Conservation (phyloP, 2,797 vertebrate genomes). For the Takifugu ocellatus region DNA sequence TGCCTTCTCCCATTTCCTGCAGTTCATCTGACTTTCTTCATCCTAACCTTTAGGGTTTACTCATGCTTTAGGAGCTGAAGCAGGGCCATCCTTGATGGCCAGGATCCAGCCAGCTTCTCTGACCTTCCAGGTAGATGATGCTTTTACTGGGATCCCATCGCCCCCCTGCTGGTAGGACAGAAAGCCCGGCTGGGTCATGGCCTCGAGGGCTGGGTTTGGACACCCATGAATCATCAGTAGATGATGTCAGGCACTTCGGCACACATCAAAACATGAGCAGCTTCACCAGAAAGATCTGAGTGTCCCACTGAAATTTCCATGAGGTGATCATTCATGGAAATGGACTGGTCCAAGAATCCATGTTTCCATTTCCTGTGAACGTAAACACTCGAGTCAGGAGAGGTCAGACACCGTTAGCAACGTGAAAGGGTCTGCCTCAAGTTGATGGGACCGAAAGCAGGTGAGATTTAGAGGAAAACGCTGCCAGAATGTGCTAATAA, state of each 20-base stretch:
- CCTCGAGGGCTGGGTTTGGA: too few species aligned
- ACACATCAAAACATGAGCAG: background rate
- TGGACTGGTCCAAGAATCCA: constrained; percentile 23
- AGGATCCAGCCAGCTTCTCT: too few species aligned
- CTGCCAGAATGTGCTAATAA: background rate
- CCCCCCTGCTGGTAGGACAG: too few species aligned
- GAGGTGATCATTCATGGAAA: background rate
- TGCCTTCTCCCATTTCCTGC: constrained; percentile 1
- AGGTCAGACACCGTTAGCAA: constrained; percentile 8
- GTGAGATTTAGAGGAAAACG: background rate
- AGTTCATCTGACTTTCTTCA: too few species aligned
- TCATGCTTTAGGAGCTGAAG: background rate
- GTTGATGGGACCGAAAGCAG: background rate
- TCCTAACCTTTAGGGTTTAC: background rate
- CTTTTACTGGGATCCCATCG: too few species aligned
- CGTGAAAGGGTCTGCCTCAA: background rate
- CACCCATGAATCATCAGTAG: too few species aligned
- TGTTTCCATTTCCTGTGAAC: constrained; percentile 48
- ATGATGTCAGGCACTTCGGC: background rate
- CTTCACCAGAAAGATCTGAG: background rate
- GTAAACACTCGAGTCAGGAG: constrained; percentile 28
- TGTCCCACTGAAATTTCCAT: background rate
- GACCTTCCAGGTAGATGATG: too few species aligned
- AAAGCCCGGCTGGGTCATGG: too few species aligned
- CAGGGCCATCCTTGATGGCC: background rate